Percentiles rank a stretch among this genome's conserved stretches.
Conservation (phyloP, 2,888 invertebrate genomes). For the Caenorhabditis wallacei region DNA sequence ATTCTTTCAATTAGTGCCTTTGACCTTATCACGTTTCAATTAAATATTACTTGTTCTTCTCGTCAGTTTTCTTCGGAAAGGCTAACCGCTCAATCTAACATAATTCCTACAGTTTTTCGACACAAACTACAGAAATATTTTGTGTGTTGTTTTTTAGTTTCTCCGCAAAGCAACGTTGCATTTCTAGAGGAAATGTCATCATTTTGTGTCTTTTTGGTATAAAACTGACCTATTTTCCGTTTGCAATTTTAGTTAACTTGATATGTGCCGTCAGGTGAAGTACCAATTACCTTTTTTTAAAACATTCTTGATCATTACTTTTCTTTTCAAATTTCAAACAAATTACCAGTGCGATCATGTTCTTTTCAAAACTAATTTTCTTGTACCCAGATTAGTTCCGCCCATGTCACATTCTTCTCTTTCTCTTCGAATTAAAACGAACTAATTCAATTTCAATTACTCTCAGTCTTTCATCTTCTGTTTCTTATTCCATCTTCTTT, state of each 20-base stretch:
- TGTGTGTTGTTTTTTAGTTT: slow-evolving; percentile 24
- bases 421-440: slow-evolving; percentile 29
- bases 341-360: no score
- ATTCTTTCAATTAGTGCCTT: slow-evolving; percentile 12
- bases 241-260: background rate
- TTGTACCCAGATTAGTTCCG: slow-evolving; percentile 10
- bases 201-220: slow-evolving; percentile 23
- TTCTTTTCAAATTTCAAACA: no score
- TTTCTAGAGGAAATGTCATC: slow-evolving; percentile 18
- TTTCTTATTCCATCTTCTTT: no score
- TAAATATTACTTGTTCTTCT: background rate
- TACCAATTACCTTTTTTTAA: no score
- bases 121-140: slow-evolving; percentile 34
- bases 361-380: background rate
- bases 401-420: slow-evolving; percentile 37
- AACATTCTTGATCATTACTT: no score
- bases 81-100: no score
- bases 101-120: slow-evolving; percentile 15
- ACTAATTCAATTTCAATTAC: slow-evolving; percentile 27
- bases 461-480: slow-evolving; percentile 1
- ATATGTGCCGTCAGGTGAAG: no score
- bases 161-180: slow-evolving; percentile 31
- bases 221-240: background rate
- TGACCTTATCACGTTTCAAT: slow-evolving; percentile 1
- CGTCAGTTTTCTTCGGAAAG: no score